These are phyloP conservation scores for Chalcis sispes DNA, from an alignment of 2,888 invertebrate species.

Conservation along the genomic window DNA sequence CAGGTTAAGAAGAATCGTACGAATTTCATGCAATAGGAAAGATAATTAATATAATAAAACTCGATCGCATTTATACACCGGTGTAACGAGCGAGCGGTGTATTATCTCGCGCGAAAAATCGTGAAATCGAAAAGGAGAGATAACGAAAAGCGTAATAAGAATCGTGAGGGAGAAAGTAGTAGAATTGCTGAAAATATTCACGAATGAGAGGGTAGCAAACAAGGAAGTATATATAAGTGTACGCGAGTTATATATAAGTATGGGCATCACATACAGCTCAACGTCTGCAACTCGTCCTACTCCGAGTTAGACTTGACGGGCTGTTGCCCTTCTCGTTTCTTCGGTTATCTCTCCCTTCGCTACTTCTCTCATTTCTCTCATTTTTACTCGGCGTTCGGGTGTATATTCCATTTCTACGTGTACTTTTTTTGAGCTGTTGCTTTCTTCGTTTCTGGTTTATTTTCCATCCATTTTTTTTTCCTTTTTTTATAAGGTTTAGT, in stretches of 20 bases:
- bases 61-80: background rate
- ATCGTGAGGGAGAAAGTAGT: constrained; percentile 44
- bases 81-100: constrained; percentile 18
- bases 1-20: too few relatives aligned
- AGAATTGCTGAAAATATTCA: background rate
- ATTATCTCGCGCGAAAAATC: constrained; percentile 35
- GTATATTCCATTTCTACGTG: too few relatives aligned
- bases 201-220: constrained; percentile 9
- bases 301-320: constrained; percentile 47
- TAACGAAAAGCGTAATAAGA: constrained; percentile 28
- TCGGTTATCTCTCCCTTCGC: too few relatives aligned
- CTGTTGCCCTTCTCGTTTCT: too few relatives aligned
- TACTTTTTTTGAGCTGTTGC: too few relatives aligned
- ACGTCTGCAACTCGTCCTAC: constrained; percentile 56
- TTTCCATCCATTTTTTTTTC: too few relatives aligned
- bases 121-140: constrained; percentile 7
- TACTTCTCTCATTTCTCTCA: constrained; percentile 57
- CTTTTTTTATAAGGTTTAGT: too few relatives aligned
- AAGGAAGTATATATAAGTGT: constrained; percentile 24
- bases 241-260: constrained; percentile 17
- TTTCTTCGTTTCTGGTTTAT: too few relatives aligned
- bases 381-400: constrained; percentile 6
- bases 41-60: constrained; percentile 31
- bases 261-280: constrained; percentile 48
- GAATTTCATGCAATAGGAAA: too few relatives aligned